phyloP scores from a whole-genome alignment of 2,113 vertebrate genomes.

The Ursus arctos region DNA sequence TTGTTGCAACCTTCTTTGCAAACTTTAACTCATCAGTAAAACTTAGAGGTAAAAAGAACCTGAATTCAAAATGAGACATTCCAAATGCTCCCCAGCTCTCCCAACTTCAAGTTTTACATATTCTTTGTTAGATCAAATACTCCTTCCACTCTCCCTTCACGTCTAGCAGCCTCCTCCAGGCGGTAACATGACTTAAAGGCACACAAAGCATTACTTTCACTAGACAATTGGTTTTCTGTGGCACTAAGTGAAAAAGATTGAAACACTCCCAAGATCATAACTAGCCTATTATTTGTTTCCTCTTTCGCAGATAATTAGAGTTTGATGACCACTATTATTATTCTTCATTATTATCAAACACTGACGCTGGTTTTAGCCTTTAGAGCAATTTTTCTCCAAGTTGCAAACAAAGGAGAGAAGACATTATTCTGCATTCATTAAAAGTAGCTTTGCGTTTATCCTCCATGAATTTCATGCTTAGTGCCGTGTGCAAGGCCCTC shows the following conservation, averaged over 20 bases:
- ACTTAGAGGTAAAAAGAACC: not conserved
- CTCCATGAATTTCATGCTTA: not conserved
- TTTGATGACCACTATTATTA: not conserved
- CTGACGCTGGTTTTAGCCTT: slow-evolving; percentile 26
- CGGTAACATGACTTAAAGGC: not conserved
- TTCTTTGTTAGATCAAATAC: not conserved
- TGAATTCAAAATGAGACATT: slow-evolving; percentile 24
- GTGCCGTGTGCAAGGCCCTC: not conserved
- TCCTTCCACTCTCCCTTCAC: not conserved
- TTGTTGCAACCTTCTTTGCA: not conserved
- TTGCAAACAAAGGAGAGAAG: slow-evolving; percentile 29
- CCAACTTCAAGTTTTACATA: not conserved
- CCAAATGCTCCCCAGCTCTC: not conserved
- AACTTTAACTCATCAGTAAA: not conserved
- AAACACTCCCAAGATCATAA: not conserved
- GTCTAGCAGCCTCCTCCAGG: not conserved
- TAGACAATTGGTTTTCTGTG: slow-evolving; percentile 47
- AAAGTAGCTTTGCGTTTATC: slow-evolving; percentile 10
- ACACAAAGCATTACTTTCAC: not conserved
- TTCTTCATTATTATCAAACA: slow-evolving; percentile 23
- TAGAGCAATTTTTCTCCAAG: not conserved
- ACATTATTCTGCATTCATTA: slow-evolving; percentile 33
- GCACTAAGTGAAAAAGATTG: slow-evolving; percentile 45
- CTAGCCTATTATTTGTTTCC: not conserved
- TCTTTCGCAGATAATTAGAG: not conserved